These are phyloP conservation scores for Gorsachius magnificus DNA, from an alignment of 2,797 vertebrate genomes.

Conservation along the genomic window DNA sequence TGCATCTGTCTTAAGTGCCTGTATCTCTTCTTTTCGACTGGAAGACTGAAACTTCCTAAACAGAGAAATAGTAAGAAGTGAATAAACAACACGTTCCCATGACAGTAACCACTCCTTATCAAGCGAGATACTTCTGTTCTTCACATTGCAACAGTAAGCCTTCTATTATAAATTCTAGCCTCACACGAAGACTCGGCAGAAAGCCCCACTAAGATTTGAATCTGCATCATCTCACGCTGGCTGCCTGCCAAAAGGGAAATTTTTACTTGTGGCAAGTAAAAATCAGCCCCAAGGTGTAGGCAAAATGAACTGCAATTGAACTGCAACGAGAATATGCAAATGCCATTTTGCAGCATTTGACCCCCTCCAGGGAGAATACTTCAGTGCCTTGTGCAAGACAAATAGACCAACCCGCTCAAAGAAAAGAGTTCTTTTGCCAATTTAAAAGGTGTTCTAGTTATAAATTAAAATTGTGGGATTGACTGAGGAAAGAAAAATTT, in stretches of 20 bases:
- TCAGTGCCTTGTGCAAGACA: background rate
- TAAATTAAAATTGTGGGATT: background rate
- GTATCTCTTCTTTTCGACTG: background rate
- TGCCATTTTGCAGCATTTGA: background rate
- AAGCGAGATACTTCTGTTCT: background rate
- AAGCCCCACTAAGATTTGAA: background rate
- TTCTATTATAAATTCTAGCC: background rate
- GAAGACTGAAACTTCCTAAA: background rate
- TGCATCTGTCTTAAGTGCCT: background rate
- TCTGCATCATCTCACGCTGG: background rate
- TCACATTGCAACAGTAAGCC: background rate
- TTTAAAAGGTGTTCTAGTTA: background rate
- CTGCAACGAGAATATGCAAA: background rate
- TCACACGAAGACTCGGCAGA: background rate
- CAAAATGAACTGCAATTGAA: background rate
- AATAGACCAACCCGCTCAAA: background rate
- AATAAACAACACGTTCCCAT: background rate
- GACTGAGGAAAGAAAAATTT: background rate
- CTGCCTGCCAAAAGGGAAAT: background rate
- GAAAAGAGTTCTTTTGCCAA: background rate
- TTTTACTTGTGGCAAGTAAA: background rate
- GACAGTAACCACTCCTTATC: background rate
- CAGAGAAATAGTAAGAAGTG: background rate
- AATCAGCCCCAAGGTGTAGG: background rate
- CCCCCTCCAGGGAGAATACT: background rate